Conservation (phyloP, 2,797 vertebrate species). For the Trichosurus vulpecula region DNA sequence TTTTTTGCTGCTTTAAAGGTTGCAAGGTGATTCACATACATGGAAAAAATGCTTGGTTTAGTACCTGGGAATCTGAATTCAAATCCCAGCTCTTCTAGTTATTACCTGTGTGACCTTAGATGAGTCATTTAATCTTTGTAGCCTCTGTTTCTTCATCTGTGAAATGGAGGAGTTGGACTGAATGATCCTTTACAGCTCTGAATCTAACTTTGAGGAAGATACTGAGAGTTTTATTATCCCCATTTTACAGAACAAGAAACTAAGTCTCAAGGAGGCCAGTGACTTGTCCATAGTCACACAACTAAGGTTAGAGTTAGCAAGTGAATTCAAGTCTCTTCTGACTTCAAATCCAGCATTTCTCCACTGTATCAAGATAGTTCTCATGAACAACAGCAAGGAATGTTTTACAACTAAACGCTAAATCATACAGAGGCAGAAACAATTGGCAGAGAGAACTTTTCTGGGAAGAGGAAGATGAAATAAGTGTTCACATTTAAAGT, state of each 20-base stretch:
- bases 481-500: too few species aligned
- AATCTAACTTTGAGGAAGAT: not conserved
- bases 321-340: not conserved
- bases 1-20: not conserved
- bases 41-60: not conserved
- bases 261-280: not conserved
- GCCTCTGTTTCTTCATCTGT: not conserved
- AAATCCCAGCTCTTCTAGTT: not conserved
- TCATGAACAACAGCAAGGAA: not conserved
- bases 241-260: not conserved
- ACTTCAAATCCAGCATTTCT: not conserved
- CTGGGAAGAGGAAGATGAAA: not conserved
- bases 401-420: not conserved
- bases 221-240: not conserved
- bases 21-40: not conserved
- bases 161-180: not conserved
- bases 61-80: not conserved
- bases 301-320: not conserved
- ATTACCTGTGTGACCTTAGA: not conserved
- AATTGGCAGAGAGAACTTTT: not conserved
- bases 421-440: not conserved
- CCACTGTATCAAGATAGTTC: not conserved
- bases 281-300: not conserved
- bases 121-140: not conserved
- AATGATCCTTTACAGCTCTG: not conserved